Base-by-base conservation (phyloP, 2,113 vertebrate genomes). In the Oncorhynchus nerka region DNA sequence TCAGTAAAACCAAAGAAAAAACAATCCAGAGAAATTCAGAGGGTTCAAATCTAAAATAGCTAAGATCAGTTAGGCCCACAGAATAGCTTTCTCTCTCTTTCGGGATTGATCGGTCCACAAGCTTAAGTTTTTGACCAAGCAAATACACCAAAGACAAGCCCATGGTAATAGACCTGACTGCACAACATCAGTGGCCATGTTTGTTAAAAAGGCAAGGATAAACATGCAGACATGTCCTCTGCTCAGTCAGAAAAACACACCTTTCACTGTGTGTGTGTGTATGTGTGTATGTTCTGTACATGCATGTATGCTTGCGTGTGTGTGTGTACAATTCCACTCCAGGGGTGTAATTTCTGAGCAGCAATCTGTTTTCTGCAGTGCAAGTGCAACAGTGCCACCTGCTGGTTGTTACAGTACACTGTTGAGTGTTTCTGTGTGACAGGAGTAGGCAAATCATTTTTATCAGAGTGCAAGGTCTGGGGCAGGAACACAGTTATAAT, bases 311-410 rank as follows among this genome's bases (percentile, higher is more conserved):
- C 68, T 73, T 86, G 69, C 9, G 12, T 62, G 26, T 51, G 61
- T 19, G 48, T 64, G 68, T 78, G 67, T 34, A 28, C 74, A 48
- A 73, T 74, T 65, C 74, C 48, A 67, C 65, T 15, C 68, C 45
- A 61, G 24, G 49, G 61, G 30, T 59, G 48, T 57, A 32, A 76
- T 73, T 74, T 76, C 76, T 73, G 39, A 11, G 39, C 8, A 45
- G 2, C 39, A 11, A 45, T 45, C 86, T 39, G 30, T 62, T n/a
- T 62, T 12, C 39, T 55, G 70, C 57, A 65, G 71, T 5, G 7
- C 75, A 70, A 59, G 79, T 57, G 69, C 71, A 77, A 84, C 85
- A 87, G 86, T 67, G 86, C 88, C 87, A 83, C 83, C 89, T 91
- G 86, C 90, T 89, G 89, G 75, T 72, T n/a, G 20, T 67, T 77